phyloP scores from a whole-genome alignment of 2,888 invertebrate genomes.

The Coecobrya sp. region DNA sequence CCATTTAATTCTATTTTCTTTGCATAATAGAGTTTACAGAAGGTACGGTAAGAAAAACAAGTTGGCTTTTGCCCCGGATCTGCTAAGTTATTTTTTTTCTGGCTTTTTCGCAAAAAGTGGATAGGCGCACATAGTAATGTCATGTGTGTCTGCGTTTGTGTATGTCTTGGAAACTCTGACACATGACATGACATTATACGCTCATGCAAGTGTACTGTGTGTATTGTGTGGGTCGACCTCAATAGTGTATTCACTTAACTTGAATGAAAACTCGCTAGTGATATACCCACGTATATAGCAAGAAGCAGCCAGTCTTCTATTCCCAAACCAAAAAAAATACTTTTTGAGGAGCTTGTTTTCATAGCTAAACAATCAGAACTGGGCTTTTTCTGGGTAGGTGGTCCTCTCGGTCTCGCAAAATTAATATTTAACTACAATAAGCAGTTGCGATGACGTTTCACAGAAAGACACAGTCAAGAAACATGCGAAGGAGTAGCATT shows the following conservation, averaged over 20 bases:
- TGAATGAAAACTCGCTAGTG: constrained; percentile 1
- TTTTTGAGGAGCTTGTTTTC: no score
- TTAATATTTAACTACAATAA: constrained; percentile 42
- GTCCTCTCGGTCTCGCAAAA: constrained; percentile 21
- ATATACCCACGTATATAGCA: neutral
- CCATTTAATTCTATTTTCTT: constrained; percentile 61
- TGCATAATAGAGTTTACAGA: constrained; percentile 67
- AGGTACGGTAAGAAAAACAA: constrained; percentile 58
- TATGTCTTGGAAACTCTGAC: constrained; percentile 51
- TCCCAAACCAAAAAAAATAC: neutral
- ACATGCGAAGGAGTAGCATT: neutral
- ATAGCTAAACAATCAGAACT: constrained; percentile 47
- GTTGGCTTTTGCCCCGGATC: neutral
- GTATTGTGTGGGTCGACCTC: constrained; percentile 32
- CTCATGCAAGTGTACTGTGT: constrained; percentile 36
- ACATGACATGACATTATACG: constrained; percentile 48
- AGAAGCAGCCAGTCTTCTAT: neutral
- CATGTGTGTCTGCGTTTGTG: constrained; percentile 8
- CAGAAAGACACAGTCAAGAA: constrained; percentile 13
- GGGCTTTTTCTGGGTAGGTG: constrained; percentile 19
- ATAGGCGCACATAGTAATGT: constrained; percentile 38
- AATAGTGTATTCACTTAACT: constrained; percentile 5
- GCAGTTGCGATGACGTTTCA: neutral
- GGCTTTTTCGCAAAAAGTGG: constrained; percentile 12
- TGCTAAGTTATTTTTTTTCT: neutral